phyloP scores from a whole-genome alignment of 2,888 invertebrate species.

The Parnassius orleans region DNA sequence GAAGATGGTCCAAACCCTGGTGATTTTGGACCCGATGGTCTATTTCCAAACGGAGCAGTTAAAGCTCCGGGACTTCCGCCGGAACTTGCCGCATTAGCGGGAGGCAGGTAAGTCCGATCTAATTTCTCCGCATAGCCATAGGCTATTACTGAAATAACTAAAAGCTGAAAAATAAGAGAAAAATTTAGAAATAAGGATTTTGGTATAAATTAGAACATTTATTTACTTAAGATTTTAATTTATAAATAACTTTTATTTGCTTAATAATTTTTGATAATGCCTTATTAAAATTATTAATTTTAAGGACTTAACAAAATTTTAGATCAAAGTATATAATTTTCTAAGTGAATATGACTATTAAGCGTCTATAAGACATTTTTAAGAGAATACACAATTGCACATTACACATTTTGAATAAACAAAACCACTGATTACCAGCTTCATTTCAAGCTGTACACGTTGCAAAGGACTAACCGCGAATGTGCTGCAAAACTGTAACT shows the following conservation, averaged over 20 bases:
- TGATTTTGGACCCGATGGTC: constrained; percentile 17
- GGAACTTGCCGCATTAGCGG: constrained; percentile 61
- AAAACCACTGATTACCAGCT: constrained; percentile 59
- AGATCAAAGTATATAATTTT: too few relatives aligned
- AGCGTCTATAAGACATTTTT: too few relatives aligned
- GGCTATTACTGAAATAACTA: constrained; percentile 64
- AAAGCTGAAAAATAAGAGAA: constrained; percentile 51
- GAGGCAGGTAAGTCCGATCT: constrained; percentile 71
- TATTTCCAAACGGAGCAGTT: constrained; percentile 48
- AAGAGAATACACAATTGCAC: background rate
- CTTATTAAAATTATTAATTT: too few relatives aligned
- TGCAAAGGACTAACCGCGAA: constrained; percentile 54
- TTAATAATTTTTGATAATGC: too few relatives aligned
- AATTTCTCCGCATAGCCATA: constrained; percentile 68
- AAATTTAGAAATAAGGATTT: background rate
- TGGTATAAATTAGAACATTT: background rate
- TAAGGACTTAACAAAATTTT: too few relatives aligned
- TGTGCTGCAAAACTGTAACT: constrained; percentile 50
- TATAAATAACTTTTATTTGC: background rate
- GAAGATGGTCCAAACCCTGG: constrained; percentile 13
- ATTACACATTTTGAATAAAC: background rate
- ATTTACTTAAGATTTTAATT: constrained; percentile 3
- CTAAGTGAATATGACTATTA: too few relatives aligned
- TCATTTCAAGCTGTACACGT: constrained; percentile 68
- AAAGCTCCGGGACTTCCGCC: constrained; percentile 69